A percentile compares a stretch with the other conserved stretches of the same genome.
phyloP scores from a whole-genome alignment of 2,113 vertebrate species.

The Gadus chalcogrammus region DNA sequence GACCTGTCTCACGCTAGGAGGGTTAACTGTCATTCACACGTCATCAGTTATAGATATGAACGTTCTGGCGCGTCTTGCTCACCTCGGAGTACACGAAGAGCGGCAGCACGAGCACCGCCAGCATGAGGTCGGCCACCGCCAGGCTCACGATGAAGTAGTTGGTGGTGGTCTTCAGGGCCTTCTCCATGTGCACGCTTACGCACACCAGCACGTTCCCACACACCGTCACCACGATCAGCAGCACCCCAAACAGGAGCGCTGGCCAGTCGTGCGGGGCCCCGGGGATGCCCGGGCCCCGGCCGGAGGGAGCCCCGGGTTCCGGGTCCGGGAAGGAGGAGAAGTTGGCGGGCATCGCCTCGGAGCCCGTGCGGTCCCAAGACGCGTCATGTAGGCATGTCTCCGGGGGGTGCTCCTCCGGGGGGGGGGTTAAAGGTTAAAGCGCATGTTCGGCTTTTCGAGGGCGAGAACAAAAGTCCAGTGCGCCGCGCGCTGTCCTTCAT shows the following conservation, averaged over 20 bases:
- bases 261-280: conserved; percentile 65
- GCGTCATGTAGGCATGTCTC: conserved; percentile 25
- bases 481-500: too few species aligned
- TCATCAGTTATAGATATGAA: background rate
- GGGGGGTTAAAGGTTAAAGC: background rate
- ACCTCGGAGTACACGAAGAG: conserved; percentile 94
- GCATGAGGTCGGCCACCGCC: conserved; percentile 87
- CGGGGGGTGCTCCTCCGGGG: conserved; percentile 23
- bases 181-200: conserved; percentile 86
- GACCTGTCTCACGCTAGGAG: too few species aligned
- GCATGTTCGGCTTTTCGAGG: background rate
- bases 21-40: background rate
- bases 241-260: conserved; percentile 79
- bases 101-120: conserved; percentile 88
- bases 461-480: background rate
- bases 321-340: conserved; percentile 41
- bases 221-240: conserved; percentile 83
- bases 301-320: background rate
- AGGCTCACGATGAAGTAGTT: conserved; percentile 96
- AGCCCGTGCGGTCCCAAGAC: conserved; percentile 28
- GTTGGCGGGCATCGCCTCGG: conserved; percentile 61
- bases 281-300: background rate
- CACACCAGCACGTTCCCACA: conserved; percentile 91
- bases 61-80: conserved; percentile 36
- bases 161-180: conserved; percentile 90